Conservation (phyloP, 2,113 vertebrate species). For the Lamprotornis superbus region DNA sequence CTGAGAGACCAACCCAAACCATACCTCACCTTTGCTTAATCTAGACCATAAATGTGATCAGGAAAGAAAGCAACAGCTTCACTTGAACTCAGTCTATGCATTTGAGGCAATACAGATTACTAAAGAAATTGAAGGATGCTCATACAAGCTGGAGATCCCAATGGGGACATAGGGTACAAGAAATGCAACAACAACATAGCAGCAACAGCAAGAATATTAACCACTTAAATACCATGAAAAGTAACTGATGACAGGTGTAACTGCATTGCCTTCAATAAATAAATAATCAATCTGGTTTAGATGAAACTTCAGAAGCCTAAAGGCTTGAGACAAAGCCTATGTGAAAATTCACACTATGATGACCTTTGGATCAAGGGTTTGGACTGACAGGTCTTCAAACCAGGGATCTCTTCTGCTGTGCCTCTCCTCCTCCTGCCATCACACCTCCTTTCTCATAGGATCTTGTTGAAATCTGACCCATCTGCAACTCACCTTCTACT, state of each 20-base stretch:
- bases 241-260: background rate
- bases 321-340: background rate
- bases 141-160: background rate
- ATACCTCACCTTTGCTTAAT: background rate
- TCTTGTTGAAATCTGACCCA: background rate
- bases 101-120: background rate
- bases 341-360: background rate
- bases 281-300: background rate
- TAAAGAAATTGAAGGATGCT: background rate
- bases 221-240: background rate
- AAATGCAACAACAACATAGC: background rate
- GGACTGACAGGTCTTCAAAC: background rate
- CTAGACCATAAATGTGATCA: background rate
- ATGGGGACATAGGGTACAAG: accelerated
- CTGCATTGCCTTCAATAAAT: background rate
- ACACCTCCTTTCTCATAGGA: background rate
- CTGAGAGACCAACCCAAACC: background rate
- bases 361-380: background rate
- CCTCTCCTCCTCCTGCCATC: background rate
- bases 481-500: background rate
- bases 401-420: background rate
- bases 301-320: background rate
- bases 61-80: background rate
- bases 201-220: background rate
- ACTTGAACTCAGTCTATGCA: background rate